Evolutionary conservation across 2,113 vertebrate species (phyloP).

Genomic region (Raja brachyura): DNA sequence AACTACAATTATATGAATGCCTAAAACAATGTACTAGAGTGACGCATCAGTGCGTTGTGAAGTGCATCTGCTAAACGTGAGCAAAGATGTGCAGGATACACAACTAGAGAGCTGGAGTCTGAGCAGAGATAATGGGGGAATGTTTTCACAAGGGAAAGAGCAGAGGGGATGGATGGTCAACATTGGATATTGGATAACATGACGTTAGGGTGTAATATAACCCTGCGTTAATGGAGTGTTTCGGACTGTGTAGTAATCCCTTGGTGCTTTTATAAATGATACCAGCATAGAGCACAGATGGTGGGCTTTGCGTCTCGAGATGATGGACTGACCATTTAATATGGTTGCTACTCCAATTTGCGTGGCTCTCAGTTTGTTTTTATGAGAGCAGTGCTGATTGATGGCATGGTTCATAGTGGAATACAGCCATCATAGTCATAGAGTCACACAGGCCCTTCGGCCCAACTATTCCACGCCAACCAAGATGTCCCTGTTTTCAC

Average conservation of each 20-base stretch:
- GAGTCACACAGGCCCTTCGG: no score
- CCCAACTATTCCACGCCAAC: no score
- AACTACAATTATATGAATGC: not conserved
- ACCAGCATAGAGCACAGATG: not conserved
- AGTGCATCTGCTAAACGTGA: not conserved
- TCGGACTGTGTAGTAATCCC: not conserved
- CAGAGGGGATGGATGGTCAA: not conserved
- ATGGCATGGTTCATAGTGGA: not conserved
- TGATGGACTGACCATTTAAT: not conserved
- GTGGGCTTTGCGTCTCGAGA: not conserved
- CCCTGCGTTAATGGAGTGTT: not conserved
- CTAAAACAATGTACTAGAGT: not conserved
- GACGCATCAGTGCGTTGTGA: not conserved
- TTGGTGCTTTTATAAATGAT: conserved; percentile 1
- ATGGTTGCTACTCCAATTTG: not conserved
- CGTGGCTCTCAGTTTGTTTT: not conserved
- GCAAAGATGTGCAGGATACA: not conserved
- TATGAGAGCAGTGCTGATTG: not conserved
- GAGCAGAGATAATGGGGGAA: not conserved
- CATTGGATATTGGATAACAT: not conserved
- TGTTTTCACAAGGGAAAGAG: not conserved
- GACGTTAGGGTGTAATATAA: not conserved
- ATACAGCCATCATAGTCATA: not conserved
- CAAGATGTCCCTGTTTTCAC: no score
- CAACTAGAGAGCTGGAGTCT: not conserved